phyloP scores from a whole-genome alignment of 1,140 invertebrate genomes.

The Polyergus mexicanus region DNA sequence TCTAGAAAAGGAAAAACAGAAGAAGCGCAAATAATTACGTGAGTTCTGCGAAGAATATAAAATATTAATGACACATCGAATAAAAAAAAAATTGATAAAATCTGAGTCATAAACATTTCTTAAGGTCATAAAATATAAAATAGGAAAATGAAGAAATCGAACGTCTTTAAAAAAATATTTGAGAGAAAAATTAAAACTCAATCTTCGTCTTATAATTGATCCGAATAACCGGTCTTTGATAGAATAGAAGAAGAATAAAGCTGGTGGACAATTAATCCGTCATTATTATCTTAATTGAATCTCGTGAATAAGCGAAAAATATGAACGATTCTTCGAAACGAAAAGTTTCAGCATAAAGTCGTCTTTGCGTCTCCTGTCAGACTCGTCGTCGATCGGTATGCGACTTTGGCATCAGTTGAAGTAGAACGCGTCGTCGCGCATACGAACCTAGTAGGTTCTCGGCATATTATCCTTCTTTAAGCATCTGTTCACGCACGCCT shows the following conservation, averaged over 20 bases:
- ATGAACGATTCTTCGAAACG: not conserved
- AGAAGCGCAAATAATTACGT: not conserved
- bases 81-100: not conserved
- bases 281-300: not conserved
- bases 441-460: conserved; percentile 53
- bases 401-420: not conserved
- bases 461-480: conserved; percentile 54
- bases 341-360: not conserved
- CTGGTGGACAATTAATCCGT: not conserved
- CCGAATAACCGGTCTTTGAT: not conserved
- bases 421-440: conserved; percentile 42
- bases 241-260: not conserved
- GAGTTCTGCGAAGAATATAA: not conserved
- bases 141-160: not conserved
- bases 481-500: conserved; percentile 24
- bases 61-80: not conserved
- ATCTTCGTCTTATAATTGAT: not conserved
- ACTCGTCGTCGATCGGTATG: conserved; percentile 62
- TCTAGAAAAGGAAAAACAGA: not conserved
- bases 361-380: conserved; percentile 52
- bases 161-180: not conserved
- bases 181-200: not conserved
- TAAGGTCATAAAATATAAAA: not conserved
- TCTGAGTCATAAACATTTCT: not conserved
- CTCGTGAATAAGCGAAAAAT: not conserved